Evolutionary conservation across 2,797 vertebrate genomes (phyloP).

Genomic region (Chloroceryle amazona): DNA sequence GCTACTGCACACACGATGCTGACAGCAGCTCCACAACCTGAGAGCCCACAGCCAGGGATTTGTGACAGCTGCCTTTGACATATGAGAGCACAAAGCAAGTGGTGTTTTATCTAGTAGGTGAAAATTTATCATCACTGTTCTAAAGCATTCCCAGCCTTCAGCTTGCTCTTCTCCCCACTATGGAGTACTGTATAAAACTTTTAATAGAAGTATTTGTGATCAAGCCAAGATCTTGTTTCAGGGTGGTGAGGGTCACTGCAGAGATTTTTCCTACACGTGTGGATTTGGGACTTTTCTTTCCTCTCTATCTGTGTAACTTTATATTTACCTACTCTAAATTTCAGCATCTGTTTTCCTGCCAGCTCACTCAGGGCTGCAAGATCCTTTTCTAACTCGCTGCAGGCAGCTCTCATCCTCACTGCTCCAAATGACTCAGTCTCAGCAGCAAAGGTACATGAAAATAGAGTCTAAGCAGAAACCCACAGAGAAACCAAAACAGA

Average conservation of each 20-base stretch:
- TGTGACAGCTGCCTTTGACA: neutral
- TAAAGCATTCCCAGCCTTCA: neutral
- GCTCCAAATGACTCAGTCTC: neutral
- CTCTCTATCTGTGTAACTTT: accelerated
- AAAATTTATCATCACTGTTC: neutral
- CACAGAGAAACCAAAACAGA: neutral
- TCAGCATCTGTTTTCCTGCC: neutral
- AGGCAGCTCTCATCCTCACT: neutral
- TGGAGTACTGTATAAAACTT: neutral
- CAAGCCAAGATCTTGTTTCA: neutral
- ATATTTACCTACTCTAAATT: neutral
- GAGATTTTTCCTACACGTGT: neutral
- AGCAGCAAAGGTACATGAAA: neutral
- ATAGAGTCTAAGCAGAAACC: neutral
- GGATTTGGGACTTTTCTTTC: neutral
- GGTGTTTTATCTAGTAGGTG: neutral
- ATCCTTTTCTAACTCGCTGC: neutral
- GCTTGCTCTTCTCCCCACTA: neutral
- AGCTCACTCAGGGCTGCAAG: neutral
- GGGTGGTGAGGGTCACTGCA: neutral
- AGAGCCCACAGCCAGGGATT: neutral
- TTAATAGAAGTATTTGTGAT: neutral
- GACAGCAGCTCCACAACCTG: neutral
- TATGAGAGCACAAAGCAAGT: neutral
- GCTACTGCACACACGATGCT: accelerated